Evolutionary conservation across 2,888 invertebrate species (phyloP).

Genomic region (Zygothrica quintamaculata): DNA sequence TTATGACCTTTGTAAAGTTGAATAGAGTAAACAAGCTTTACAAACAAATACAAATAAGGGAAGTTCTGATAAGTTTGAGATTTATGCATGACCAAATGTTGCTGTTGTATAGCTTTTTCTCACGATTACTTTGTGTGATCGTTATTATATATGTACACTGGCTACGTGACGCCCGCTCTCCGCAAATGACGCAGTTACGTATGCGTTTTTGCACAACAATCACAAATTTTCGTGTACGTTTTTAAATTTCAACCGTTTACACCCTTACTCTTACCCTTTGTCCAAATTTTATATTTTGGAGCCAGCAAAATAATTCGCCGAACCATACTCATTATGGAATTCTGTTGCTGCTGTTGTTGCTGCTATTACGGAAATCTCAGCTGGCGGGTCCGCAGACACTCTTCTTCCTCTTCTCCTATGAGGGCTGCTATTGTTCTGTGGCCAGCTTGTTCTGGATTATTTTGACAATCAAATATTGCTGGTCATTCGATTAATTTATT

Average conservation of each 20-base stretch:
- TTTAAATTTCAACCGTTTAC: constrained; percentile 23
- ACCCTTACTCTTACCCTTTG: constrained; percentile 73
- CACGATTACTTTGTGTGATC: constrained; percentile 27
- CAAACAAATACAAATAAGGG: constrained; percentile 8
- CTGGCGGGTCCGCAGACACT: constrained; percentile 50
- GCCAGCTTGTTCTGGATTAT: constrained; percentile 41
- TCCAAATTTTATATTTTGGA: constrained; percentile 79
- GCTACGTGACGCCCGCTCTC: constrained; percentile 47
- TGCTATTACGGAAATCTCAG: constrained; percentile 57
- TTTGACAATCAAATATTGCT: constrained; percentile 44
- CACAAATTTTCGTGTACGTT: constrained; percentile 19
- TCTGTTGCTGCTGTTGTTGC: constrained; percentile 30
- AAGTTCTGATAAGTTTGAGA: constrained; percentile 60
- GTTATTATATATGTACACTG: constrained; percentile 6
- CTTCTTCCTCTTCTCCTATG: constrained; percentile 30
- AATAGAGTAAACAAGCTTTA: too few species aligned
- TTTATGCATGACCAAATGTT: constrained; percentile 5
- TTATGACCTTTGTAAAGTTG: constrained; percentile 53
- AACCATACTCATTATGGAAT: constrained; percentile 78
- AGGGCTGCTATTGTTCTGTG: constrained; percentile 25
- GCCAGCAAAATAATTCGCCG: constrained; percentile 79
- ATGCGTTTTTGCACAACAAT: constrained; percentile 64
- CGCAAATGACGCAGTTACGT: constrained; percentile 77
- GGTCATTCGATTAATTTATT: constrained; percentile 38
- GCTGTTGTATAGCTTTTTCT: constrained; percentile 17